Evolutionary conservation across 2,113 vertebrate species (phyloP), one percentile per base, ranked within the genome.

Genomic region (Gadus chalcogrammus): DNA sequence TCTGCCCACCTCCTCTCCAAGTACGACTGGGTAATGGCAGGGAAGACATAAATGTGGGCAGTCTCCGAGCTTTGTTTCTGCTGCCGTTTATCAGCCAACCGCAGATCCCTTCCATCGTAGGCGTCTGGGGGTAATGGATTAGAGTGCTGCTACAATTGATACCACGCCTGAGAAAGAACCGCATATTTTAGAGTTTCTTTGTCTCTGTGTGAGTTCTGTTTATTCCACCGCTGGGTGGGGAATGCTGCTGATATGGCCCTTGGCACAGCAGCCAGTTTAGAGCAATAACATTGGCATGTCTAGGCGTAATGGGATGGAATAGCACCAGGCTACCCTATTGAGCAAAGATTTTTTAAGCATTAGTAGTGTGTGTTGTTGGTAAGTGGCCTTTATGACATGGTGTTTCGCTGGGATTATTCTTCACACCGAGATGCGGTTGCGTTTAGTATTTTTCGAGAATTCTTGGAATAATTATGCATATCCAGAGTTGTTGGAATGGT

Each of bases 71-170:
- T 87, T 88, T 88, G 87, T 86, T 81, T 81, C 76, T 85, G 82
- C 85, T 87, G 82, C 81, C 84, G 81, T 90, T 90, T 91, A 89
- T 91, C 88, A 88, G 79, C 72, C 81, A 74, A 74, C 82, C 85
- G 74, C 88, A 89, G 88, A 88, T 86, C 81, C 86, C 82, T 84
- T 85, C 72, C 69, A 79, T 86, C 83, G 88, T 89, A 75, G 89
- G 89, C 78, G 86, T 88, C 77, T 77, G 18, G 88, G 42, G 87
- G 85, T 87, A 90, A 90, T 88, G 89, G 88, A 90, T 90, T 89
- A 90, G 86, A 81, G 80, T 52, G 59, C 78, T 85, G 84, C 73
- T 82, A 78, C 84, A 81, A 82, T 67, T 79, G 82, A 88, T 88
- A 87, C 79, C 84, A 85, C 77, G 81, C 72, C 69, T 77, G 78